Evolutionary conservation across 1,140 invertebrate genomes (phyloP).

Genomic region (Plectrocnemia conspersa): DNA sequence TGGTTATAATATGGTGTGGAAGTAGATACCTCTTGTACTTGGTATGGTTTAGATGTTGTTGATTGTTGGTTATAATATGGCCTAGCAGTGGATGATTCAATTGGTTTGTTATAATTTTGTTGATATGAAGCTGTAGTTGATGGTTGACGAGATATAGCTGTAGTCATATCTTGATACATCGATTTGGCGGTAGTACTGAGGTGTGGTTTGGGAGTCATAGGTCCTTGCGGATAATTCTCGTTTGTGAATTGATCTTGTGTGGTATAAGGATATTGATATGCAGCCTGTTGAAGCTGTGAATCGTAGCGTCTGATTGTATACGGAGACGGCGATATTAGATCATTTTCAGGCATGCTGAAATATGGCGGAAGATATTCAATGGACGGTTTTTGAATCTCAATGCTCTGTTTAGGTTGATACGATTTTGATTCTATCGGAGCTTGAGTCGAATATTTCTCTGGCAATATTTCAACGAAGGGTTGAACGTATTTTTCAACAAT

Average conservation of each 20-base stretch:
- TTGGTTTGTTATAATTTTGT: not conserved
- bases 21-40: too few relatives aligned
- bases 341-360: too few relatives aligned
- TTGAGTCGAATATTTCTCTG: too few relatives aligned
- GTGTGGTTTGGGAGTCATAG: not conserved
- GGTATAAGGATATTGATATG: not conserved
- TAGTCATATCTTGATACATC: not conserved
- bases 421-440: too few relatives aligned
- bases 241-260: constrained; percentile 2
- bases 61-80: too few relatives aligned
- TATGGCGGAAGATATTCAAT: too few relatives aligned
- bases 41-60: not conserved
- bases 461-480: too few relatives aligned
- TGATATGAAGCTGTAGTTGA: not conserved
- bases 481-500: not conserved
- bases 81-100: too few relatives aligned
- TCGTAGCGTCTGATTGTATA: not conserved
- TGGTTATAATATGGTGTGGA: too few relatives aligned
- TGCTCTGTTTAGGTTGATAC: too few relatives aligned
- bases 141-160: not conserved
- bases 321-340: not conserved
- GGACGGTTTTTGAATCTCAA: too few relatives aligned
- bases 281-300: not conserved
- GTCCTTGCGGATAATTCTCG: not conserved
- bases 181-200: not conserved